Conservation (phyloP, 2,797 vertebrate genomes). For the Muraenolepis orangiensis region DNA sequence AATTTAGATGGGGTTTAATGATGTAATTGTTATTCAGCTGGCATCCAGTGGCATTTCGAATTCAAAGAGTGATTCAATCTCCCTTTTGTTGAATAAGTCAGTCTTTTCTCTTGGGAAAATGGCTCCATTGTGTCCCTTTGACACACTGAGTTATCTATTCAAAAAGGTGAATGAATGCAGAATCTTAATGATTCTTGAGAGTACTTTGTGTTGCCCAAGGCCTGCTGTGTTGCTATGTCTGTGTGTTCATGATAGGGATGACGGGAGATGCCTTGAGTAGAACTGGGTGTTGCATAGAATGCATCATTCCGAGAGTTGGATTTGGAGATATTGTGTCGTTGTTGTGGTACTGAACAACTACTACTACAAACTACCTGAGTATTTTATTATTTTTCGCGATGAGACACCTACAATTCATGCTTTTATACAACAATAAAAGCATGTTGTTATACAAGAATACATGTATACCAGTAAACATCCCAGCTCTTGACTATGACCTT, state of each 20-base stretch:
- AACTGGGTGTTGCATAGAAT: neutral
- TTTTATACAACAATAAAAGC: too few species aligned
- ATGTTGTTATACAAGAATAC: too few species aligned
- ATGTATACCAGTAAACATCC: neutral
- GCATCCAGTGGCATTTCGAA: neutral
- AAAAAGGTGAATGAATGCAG: constrained; percentile 44
- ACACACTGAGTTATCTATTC: constrained; percentile 46
- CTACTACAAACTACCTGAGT: neutral
- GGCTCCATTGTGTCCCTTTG: constrained; percentile 45
- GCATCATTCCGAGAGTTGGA: neutral
- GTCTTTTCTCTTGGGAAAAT: constrained; percentile 39
- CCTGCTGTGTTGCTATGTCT: neutral
- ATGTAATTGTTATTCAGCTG: too few species aligned
- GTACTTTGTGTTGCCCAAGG: constrained; percentile 5
- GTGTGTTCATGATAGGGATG: neutral
- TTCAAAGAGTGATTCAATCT: constrained; percentile 34
- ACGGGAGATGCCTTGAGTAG: neutral
- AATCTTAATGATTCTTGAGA: constrained; percentile 50
- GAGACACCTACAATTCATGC: neutral
- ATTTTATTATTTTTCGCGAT: neutral
- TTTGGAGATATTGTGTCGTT: neutral
- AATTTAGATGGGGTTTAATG: too few species aligned
- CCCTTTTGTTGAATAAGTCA: constrained; percentile 34
- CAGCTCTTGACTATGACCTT: neutral
- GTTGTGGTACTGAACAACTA: neutral